Evolutionary conservation across 37 sponge, comb jelly and placozoan genomes (phyloP), one percentile per base, ranked within the genome.

Genomic region (Tethya wilhelma): DNA sequence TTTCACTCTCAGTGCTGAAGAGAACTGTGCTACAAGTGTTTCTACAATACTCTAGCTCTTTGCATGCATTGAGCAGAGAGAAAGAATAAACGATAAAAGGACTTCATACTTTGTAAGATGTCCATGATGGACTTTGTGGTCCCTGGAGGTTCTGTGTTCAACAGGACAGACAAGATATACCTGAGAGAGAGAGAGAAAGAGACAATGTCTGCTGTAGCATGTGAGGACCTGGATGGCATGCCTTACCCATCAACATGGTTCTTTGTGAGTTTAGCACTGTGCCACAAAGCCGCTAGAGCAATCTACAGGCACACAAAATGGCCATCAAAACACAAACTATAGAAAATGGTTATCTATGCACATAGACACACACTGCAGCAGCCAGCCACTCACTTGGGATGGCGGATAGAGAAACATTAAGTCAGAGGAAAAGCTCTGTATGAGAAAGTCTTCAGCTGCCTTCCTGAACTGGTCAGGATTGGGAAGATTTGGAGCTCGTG

Each of bases 341-440:
- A 25, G 22, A 25, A n/a, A 6, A 25, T 14, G 28, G 28, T 7
- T 60, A n/a, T 14, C 25, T 12, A 8, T 60, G 63, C 7, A 25
- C 22, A 19, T 9, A 49, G 53, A 28, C 33, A 74, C 5, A 32
- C 53, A 73, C 9, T 8, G 32, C 31, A 29, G 32, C 42, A 34
- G 34, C 26, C 7, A 49, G 33, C 5, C 31, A 5, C 29, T 78
- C 14, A 95, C 96, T 69, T 95, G 96, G 29, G 96, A 95, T 36
- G 96, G 96, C 22, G 96, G 89, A 57, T 80, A 95, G 25, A 95
- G 74, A 5, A 91, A 58, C 4, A 39, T 41, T 7, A 80, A 90
- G 63, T 95, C 93, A 38, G 90, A 92, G 40, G 74, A 69, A 11
- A 91, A 57, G 55, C 85, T 85, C 8, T 75, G 72, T 64, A 83